phyloP scores from a whole-genome alignment of 2,888 invertebrate genomes.

The Oscheius onirici region DNA sequence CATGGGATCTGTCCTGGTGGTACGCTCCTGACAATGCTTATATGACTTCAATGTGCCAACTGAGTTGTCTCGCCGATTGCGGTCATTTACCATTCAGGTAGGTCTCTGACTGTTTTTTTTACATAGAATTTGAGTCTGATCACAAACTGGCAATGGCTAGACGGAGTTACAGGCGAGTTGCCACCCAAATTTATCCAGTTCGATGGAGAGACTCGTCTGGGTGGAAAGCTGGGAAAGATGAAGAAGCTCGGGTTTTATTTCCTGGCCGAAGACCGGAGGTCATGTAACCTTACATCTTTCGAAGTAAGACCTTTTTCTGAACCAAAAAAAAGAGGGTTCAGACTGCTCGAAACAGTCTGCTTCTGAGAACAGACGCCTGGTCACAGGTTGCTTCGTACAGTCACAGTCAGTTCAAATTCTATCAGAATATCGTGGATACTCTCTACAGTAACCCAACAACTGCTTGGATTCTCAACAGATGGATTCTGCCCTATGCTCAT shows the following conservation, averaged over 20 bases:
- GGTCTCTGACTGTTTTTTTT: not conserved
- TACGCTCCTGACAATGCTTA: constrained; percentile 69
- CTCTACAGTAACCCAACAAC: constrained; percentile 55
- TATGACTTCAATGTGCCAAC: constrained; percentile 66
- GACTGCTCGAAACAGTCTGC: not conserved
- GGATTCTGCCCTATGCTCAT: constrained; percentile 68
- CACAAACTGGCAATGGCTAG: constrained; percentile 69
- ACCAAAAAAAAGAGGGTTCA: constrained; percentile 2
- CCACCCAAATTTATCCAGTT: constrained; percentile 66
- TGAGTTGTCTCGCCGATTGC: constrained; percentile 44
- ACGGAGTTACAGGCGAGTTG: constrained; percentile 26
- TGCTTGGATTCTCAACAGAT: constrained; percentile 58
- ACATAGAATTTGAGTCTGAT: constrained; percentile 63
- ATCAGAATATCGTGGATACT: constrained; percentile 61
- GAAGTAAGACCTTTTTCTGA: constrained; percentile 27
- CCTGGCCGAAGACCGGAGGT: constrained; percentile 40
- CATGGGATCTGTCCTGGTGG: constrained; percentile 61
- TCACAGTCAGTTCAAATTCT: constrained; percentile 63
- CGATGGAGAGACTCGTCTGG: constrained; percentile 67
- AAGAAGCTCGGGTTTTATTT: constrained; percentile 65
- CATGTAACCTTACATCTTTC: constrained; percentile 46
- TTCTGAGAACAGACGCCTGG: not conserved
- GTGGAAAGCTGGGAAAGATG: constrained; percentile 62
- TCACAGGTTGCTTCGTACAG: constrained; percentile 49
- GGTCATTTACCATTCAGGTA: constrained; percentile 52